Base-by-base conservation (phyloP, 1,140 invertebrate genomes). In the Brachionus koreanus region DNA sequence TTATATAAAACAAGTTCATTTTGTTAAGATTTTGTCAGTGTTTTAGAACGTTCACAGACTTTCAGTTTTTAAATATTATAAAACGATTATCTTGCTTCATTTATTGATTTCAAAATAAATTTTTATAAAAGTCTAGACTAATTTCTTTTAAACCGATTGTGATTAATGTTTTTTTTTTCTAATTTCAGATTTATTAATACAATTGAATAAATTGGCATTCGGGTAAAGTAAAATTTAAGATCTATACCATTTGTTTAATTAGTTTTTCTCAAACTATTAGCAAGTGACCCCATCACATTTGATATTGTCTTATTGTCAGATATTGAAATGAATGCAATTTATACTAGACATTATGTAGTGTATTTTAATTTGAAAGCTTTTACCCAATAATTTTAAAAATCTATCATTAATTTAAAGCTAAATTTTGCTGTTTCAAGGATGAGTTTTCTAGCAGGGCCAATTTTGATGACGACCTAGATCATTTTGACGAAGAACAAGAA, bases 381-480 rank as follows among this genome's bases (percentile, higher is more conserved):
- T 35, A 23, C 67, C 33, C 35, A 39, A 39, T 33, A 65, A 16
- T 7, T 65, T 9, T 6, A 65, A 13, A 29, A 29, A 25, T 29
- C 2, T 35, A 42, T 39, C 39, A 16, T 42, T 19, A 72, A 16
- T 16, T 37, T 42, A 16, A 42, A 23, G 43, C 46, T 74, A n/a
- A 35, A 46, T 74, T 25, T 35, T 43, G 19, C 25, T 74, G 13
- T 10, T 74, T 46, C 7, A 37, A 77, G 46, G 75, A 77, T 35
- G 75, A 37, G 35, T 42, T n/a, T 37, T 19, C 35, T 12, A 42
- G 35, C 35, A 19, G 23, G 35, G 75, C 33, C n/a, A 19, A 61
- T 77, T 61, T 57, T 35, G 75, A 77, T 23, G 75, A 77, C 19
- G 49, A 39, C 49, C n/a, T 42, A 61, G 75, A 77, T n/a, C 35